These are phyloP conservation scores for Falco punctatus DNA, from an alignment of 2,113 vertebrate species.

Conservation along the genomic window DNA sequence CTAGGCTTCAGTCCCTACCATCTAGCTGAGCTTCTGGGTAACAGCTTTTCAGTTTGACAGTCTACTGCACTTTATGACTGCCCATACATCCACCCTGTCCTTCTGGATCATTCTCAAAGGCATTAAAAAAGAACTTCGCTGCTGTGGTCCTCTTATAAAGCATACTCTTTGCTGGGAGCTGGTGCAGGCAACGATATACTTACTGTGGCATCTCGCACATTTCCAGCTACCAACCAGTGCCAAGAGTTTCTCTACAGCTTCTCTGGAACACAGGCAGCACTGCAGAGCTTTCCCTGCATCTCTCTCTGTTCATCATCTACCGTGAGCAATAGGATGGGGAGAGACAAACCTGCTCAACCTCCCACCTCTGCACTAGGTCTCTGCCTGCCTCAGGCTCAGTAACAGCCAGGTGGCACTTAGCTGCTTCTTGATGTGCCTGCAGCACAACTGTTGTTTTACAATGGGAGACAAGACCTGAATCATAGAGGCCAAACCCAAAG, in stretches of 20 bases:
- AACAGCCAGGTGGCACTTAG: background rate
- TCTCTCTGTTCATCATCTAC: background rate
- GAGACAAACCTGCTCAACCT: background rate
- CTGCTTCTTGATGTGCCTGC: background rate
- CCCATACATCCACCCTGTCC: accelerated
- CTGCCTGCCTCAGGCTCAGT: background rate
- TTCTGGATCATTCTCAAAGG: background rate
- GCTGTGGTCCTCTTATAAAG: background rate
- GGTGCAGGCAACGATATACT: background rate
- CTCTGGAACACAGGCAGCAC: background rate
- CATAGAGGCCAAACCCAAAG: background rate
- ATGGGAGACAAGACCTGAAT: background rate
- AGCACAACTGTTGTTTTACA: background rate
- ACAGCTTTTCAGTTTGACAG: background rate
- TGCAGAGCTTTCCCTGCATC: background rate
- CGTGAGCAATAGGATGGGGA: background rate
- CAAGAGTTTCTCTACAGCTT: background rate
- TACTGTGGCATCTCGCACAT: background rate
- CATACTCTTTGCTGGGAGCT: background rate
- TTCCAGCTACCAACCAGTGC: background rate
- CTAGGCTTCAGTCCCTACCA: background rate
- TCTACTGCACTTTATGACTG: accelerated
- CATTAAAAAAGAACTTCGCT: background rate
- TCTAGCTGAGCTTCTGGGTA: background rate
- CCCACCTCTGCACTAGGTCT: background rate